Conservation (phyloP, 2,113 vertebrate species). For the Cygnus buccinator region DNA sequence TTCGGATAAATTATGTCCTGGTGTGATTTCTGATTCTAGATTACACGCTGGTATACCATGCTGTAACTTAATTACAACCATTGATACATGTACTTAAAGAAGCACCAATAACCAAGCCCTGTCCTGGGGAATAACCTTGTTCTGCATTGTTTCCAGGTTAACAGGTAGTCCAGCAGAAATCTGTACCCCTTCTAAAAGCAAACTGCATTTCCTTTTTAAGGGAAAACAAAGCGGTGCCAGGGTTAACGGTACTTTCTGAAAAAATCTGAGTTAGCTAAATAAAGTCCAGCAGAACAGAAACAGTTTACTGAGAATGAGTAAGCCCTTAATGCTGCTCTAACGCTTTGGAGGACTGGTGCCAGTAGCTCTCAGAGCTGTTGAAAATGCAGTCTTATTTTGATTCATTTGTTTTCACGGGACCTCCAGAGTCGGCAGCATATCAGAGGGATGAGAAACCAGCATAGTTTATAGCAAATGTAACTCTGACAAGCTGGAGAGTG, state of each 20-base stretch:
- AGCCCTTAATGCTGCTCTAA: not conserved
- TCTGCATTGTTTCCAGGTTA: not conserved
- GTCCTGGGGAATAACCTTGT: not conserved
- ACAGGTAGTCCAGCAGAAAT: not conserved
- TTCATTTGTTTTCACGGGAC: not conserved
- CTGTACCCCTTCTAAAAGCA: not conserved
- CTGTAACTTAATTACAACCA: not conserved
- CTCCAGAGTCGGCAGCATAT: fast-evolving
- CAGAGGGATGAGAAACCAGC: not conserved
- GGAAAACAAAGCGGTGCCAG: not conserved
- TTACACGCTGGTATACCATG: not conserved
- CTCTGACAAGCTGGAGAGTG: not conserved
- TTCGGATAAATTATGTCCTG: not conserved
- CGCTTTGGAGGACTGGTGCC: not conserved
- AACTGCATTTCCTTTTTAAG: not conserved
- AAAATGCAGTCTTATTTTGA: not conserved
- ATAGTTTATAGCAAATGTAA: not conserved
- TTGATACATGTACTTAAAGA: not conserved
- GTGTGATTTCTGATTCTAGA: not conserved
- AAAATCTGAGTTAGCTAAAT: not conserved
- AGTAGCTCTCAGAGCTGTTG: not conserved
- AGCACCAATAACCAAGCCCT: not conserved
- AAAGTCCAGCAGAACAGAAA: not conserved
- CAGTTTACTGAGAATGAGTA: not conserved
- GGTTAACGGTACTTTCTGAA: not conserved